Base-by-base conservation (phyloP, 2,888 invertebrate species). In the Sipha maydis region DNA sequence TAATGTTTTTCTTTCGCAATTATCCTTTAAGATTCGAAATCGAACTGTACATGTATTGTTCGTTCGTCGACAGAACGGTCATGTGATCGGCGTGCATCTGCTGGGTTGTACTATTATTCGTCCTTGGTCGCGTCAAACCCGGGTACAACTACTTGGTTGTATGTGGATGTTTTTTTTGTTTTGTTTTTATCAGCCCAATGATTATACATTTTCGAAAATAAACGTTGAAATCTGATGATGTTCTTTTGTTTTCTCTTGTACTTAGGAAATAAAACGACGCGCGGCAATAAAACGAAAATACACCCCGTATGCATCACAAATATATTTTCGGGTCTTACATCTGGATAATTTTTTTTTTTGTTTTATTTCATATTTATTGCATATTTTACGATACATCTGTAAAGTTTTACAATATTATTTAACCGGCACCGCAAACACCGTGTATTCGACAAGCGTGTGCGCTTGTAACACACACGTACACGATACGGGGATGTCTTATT, bases 371-470 rank as follows among this genome's bases (percentile, higher is more conserved):
- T 85, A 67, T 67, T 78, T 54, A 85, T 78, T 21, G 31, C 54
- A 4, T 11, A 34, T 85, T 85, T 85, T 85, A 85, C 19, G 85
- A 85, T 69, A 34, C 78, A 77, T 85, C 77, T 77, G 85, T 34
- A 56, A 75, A 75, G n/a, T 75, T 75, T 75, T 48, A 48, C 14
- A 48, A 48, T 48, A 75, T 38, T 75, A 56, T 83, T 83, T 82
- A 83, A 48, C 31, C 48, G 48, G 71, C 54, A 83, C 48, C 11
- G 54, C 28, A 75, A 56, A 21, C 25, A 25, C 48, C 48, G 1
- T 82, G 17, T n/a, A n/a, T 75, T 48, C 54, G 31, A 71, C 71
- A 41, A 71, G 67, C 48, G 3, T 1, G 9, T 11, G 48, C 48
- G 71, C 41, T 83, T 54, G 48, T 67, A 41, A 28, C 69, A 82